A percentile compares a stretch with the other conserved stretches of the same genome.
These are phyloP conservation scores for Tetraneura akinire DNA, from an alignment of 1,140 invertebrate genomes.

Conservation along the genomic window DNA sequence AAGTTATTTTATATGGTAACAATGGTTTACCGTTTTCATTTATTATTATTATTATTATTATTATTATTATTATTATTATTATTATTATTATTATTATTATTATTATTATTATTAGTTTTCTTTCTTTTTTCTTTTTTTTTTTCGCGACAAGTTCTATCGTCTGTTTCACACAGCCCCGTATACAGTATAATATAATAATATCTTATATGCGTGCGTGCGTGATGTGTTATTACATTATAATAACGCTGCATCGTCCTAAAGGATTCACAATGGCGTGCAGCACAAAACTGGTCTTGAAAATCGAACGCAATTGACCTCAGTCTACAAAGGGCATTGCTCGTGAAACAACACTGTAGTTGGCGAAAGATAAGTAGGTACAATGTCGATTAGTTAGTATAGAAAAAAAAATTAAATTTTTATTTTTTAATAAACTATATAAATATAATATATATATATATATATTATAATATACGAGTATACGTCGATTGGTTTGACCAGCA, in stretches of 20 bases:
- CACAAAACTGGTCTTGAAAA: constrained; percentile 46
- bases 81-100: no score
- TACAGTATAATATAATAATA: background rate
- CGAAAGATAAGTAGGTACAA: background rate
- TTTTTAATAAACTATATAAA: no score
- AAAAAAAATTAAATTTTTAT: background rate
- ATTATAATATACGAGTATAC: background rate
- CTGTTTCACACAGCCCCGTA: background rate
- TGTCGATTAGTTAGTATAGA: background rate
- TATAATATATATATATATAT: no score
- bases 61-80: no score
- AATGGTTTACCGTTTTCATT: constrained; percentile 39
- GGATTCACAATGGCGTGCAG: constrained; percentile 26
- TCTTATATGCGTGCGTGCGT: no score
- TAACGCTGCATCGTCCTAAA: no score
- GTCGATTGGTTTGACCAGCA: background rate
- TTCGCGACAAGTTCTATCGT: background rate
- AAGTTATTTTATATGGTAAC: background rate
- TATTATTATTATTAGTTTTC: no score
- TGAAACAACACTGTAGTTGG: constrained; percentile 29
- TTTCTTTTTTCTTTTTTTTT: no score
- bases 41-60: constrained; percentile 8
- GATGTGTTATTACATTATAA: background rate
- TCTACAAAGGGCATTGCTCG: constrained; percentile 43
- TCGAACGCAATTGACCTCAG: constrained; percentile 46